A percentile compares a stretch with the other conserved stretches of the same genome.
Conservation (phyloP, 2,113 vertebrate species). For the Chaetorhynchus papuensis region DNA sequence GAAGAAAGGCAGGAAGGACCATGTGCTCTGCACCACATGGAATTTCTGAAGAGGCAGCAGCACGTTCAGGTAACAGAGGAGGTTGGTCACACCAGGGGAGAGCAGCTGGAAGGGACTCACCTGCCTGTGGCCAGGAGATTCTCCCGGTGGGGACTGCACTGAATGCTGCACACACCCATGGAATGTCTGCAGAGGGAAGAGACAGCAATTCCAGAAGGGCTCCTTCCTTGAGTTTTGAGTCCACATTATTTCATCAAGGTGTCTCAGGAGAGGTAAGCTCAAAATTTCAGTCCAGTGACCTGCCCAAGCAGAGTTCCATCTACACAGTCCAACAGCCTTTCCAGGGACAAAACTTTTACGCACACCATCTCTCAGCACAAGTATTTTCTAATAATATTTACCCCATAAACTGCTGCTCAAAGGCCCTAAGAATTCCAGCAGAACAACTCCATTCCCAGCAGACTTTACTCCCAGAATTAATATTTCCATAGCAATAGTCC, state of each 20-base stretch:
- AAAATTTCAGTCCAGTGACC: not conserved
- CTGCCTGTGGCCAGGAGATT: slow-evolving; percentile 91
- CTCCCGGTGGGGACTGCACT: slow-evolving; percentile 85
- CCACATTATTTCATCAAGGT: not conserved
- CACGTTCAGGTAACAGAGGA: accelerated
- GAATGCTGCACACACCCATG: slow-evolving; percentile 95
- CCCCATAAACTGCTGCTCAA: not conserved
- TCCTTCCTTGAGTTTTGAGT: not conserved
- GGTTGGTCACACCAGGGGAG: not conserved
- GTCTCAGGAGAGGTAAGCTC: not conserved
- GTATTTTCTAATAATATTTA: not conserved
- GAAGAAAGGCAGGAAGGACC: accelerated
- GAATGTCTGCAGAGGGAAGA: slow-evolving; percentile 76
- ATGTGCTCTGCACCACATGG: not conserved
- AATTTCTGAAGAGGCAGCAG: not conserved
- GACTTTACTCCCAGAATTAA: not conserved
- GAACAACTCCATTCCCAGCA: not conserved
- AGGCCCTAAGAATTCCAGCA: not conserved
- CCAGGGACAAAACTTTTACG: not conserved
- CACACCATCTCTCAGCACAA: not conserved
- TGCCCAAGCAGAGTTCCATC: not conserved
- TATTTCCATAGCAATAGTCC: not conserved
- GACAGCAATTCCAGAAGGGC: not conserved
- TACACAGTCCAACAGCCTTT: not conserved
- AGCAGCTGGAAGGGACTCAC: slow-evolving; percentile 56